Evolutionary conservation across 2,113 vertebrate species (phyloP).

Genomic region (Gavialis gangeticus): DNA sequence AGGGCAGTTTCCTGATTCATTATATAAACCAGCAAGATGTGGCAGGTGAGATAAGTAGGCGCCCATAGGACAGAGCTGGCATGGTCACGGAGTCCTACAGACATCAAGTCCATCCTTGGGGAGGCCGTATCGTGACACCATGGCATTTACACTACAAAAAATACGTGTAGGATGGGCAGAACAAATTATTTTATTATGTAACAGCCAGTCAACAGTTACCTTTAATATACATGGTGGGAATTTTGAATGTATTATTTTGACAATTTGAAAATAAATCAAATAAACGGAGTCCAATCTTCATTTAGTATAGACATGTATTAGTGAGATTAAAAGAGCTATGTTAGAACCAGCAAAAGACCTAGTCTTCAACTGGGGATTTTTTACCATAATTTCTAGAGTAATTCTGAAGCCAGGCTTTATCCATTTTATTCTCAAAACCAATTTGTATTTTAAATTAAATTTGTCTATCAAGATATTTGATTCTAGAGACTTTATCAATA

Average conservation of each 20-base stretch:
- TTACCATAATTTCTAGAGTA: neutral
- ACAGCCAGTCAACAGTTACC: neutral
- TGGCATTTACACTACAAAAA: no score
- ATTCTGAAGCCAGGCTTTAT: neutral
- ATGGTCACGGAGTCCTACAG: no score
- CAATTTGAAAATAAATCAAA: neutral
- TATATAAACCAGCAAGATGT: no score
- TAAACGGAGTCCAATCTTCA: neutral
- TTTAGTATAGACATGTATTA: neutral
- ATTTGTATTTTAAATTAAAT: neutral
- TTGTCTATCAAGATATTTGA: neutral
- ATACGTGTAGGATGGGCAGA: accelerated
- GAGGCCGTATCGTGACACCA: no score
- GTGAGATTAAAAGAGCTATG: neutral
- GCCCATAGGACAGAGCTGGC: no score
- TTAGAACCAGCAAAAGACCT: neutral
- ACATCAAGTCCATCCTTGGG: no score
- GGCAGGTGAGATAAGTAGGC: no score
- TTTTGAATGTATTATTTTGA: neutral
- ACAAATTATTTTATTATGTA: neutral
- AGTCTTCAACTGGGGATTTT: neutral
- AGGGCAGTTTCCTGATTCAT: no score
- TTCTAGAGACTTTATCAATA: neutral
- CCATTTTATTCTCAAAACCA: neutral
- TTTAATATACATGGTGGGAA: neutral